phyloP scores from a whole-genome alignment of 1,140 invertebrate genomes.

The Nomia melanderi region DNA sequence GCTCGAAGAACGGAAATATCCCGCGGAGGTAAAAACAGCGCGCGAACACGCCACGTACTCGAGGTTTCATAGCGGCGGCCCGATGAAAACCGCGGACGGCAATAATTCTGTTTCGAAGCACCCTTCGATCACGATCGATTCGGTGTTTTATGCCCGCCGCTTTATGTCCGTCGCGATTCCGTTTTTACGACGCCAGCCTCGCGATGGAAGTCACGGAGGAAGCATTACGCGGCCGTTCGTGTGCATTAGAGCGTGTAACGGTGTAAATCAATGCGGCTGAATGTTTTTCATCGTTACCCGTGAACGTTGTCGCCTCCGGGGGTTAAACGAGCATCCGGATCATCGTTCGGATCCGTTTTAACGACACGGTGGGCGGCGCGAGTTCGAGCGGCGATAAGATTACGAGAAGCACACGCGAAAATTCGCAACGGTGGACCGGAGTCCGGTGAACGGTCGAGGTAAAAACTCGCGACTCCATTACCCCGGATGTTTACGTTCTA shows the following conservation, averaged over 20 bases:
- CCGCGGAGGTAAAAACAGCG: not conserved
- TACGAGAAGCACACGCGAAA: too few relatives aligned
- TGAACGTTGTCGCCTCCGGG: too few relatives aligned
- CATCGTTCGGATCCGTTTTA: too few relatives aligned
- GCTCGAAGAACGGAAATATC: not conserved
- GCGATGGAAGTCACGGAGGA: not conserved
- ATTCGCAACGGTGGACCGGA: too few relatives aligned
- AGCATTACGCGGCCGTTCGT: not conserved
- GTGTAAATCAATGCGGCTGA: not conserved
- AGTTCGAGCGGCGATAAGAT: too few relatives aligned
- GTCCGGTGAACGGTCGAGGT: too few relatives aligned
- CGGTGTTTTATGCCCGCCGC: not conserved
- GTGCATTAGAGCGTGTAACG: not conserved
- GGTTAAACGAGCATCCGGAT: too few relatives aligned
- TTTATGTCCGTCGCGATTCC: constrained; percentile 1
- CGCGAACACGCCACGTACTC: not conserved
- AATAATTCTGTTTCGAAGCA: constrained; percentile 15
- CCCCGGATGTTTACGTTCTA: not conserved
- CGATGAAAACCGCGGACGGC: not conserved
- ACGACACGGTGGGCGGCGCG: too few relatives aligned
- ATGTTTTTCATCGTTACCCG: not conserved
- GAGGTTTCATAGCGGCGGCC: not conserved
- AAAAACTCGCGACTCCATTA: not conserved
- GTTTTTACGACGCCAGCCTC: constrained; percentile 11
- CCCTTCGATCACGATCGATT: constrained; percentile 17